phyloP scores from a whole-genome alignment of 2,797 vertebrate genomes.

The Pseudopleuronectes americanus region DNA sequence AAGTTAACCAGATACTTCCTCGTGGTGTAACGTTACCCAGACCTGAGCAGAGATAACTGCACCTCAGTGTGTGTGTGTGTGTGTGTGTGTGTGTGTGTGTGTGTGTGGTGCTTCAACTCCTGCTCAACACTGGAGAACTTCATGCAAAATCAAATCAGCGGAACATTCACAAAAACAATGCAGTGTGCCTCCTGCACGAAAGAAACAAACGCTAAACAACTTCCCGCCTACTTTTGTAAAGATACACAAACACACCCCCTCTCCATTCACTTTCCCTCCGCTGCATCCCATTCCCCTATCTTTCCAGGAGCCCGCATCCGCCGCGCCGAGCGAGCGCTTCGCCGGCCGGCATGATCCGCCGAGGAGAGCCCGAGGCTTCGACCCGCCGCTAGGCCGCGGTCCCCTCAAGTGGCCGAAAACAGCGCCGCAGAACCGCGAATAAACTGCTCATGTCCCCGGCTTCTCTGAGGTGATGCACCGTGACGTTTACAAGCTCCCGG shows the following conservation, averaged over 20 bases:
- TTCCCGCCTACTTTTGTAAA: slow-evolving; percentile 85
- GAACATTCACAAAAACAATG: slow-evolving; percentile 1
- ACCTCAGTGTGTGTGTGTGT: background rate
- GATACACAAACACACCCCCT: slow-evolving; percentile 85
- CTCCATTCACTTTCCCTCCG: slow-evolving; percentile 58
- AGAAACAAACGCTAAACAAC: slow-evolving; percentile 43
- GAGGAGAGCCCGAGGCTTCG: slow-evolving; percentile 67
- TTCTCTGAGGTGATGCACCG: background rate
- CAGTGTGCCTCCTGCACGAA: background rate
- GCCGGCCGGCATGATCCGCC: slow-evolving; percentile 19
- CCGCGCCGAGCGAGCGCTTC: slow-evolving; percentile 21
- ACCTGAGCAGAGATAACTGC: background rate
- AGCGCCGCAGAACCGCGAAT: slow-evolving; percentile 10
- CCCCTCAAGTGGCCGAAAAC: slow-evolving; percentile 15
- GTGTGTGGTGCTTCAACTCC: background rate
- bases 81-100: too few species aligned
- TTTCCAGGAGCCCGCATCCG: slow-evolving; percentile 6
- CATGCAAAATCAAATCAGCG: background rate
- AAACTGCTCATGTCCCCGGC: background rate
- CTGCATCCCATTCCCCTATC: slow-evolving; percentile 46
- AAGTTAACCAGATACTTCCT: background rate
- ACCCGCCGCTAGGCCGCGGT: slow-evolving; percentile 60
- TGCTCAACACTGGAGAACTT: background rate
- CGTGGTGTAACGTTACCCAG: background rate
- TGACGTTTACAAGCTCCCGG: background rate